These are phyloP conservation scores for Charaxes varanes DNA, from an alignment of 1,140 invertebrate species.

Conservation along the genomic window DNA sequence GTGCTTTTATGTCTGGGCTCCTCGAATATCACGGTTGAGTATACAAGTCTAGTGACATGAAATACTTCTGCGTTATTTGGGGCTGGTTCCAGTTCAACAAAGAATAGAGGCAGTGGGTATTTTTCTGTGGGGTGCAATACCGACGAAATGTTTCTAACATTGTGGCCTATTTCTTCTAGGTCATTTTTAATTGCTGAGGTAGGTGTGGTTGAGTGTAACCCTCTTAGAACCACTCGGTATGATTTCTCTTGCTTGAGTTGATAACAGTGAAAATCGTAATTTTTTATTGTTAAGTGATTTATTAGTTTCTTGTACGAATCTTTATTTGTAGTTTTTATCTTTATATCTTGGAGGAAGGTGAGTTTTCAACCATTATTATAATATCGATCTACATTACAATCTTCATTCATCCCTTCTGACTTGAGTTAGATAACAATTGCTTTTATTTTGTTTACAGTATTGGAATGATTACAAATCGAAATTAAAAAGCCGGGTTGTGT, in stretches of 20 bases:
- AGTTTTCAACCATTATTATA: too few species aligned
- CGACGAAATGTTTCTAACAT: slow-evolving; percentile 23
- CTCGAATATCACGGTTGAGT: slow-evolving; percentile 36
- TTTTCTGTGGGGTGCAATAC: slow-evolving; percentile 18
- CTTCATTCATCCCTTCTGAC: too few species aligned
- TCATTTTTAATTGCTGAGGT: slow-evolving; percentile 29
- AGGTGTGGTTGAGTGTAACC: slow-evolving; percentile 34
- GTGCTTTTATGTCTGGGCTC: slow-evolving; percentile 27
- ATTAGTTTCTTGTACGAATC: too few species aligned
- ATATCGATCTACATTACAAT: too few species aligned
- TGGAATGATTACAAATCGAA: too few species aligned
- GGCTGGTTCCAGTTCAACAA: slow-evolving; percentile 28
- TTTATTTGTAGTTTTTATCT: too few species aligned
- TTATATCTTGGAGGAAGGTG: too few species aligned
- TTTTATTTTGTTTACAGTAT: too few species aligned
- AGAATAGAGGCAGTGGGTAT: slow-evolving; percentile 25
- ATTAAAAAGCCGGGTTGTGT: too few species aligned
- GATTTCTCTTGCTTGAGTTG: slow-evolving; percentile 41
- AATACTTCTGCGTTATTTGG: slow-evolving; percentile 32
- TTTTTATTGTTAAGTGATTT: too few species aligned
- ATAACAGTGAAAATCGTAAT: too few species aligned
- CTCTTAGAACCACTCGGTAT: slow-evolving; percentile 39
- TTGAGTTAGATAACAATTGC: too few species aligned
- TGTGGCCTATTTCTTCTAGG: slow-evolving; percentile 23
- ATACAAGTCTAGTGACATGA: slow-evolving; percentile 13